Percentiles rank a stretch among this genome's conserved stretches.
Evolutionary conservation across 1,140 invertebrate genomes (phyloP).

Genomic region (Anthonomus grandis): DNA sequence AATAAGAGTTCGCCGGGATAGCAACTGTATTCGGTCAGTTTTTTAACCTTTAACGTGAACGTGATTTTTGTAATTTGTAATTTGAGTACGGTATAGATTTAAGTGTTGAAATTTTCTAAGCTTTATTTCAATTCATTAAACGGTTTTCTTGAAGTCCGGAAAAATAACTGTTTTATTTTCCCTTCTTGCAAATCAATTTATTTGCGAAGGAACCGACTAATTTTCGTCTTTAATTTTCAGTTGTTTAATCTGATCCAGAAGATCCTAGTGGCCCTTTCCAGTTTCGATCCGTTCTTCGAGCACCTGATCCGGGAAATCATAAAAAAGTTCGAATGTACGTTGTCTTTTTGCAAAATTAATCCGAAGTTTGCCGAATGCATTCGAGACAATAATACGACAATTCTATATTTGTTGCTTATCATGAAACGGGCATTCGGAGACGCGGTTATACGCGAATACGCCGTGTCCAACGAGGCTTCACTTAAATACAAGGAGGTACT

Average conservation of each 20-base stretch:
- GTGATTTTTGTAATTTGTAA: no score
- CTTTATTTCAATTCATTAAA: no score
- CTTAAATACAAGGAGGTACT: not conserved
- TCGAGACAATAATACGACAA: not conserved
- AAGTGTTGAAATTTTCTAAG: no score
- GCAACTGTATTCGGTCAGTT: no score
- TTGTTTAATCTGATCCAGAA: not conserved
- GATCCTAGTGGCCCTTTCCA: not conserved
- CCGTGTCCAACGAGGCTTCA: not conserved
- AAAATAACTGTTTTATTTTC: no score
- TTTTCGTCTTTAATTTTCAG: not conserved
- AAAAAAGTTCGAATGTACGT: not conserved
- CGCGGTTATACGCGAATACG: not conserved
- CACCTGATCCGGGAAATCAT: not conserved
- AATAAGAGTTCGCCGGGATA: no score
- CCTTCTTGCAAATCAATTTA: no score
- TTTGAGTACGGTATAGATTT: no score
- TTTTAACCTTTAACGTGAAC: no score
- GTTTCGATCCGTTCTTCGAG: not conserved
- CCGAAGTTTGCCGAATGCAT: not conserved
- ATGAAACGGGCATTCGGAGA: not conserved
- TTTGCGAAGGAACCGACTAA: not conserved
- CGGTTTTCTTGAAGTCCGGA: no score
- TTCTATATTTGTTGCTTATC: not conserved
- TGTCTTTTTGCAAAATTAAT: not conserved